Percentiles rank a stretch among this genome's conserved stretches.
phyloP scores from a whole-genome alignment of 1,140 invertebrate species.

The Ceratosolen solmsi region DNA sequence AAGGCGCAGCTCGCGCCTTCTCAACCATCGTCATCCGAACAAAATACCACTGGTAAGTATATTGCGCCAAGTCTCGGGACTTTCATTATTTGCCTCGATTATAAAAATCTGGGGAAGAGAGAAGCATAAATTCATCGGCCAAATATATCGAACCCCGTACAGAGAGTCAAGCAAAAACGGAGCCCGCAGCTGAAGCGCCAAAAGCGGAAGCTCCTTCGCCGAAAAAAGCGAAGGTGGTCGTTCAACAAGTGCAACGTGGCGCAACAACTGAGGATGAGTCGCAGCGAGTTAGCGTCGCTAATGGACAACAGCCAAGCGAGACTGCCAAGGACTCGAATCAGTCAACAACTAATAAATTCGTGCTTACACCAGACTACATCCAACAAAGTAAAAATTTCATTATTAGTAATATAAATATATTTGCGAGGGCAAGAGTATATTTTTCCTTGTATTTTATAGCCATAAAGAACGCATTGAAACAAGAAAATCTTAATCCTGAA shows the following conservation, averaged over 20 bases:
- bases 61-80: too few species aligned
- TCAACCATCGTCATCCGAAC: neutral
- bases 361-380: constrained; percentile 90
- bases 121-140: neutral
- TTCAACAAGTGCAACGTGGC: constrained; percentile 62
- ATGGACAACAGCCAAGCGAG: constrained; percentile 70
- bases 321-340: constrained; percentile 64
- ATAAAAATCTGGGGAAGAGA: neutral
- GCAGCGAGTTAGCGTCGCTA: constrained; percentile 64
- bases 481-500: constrained; percentile 92
- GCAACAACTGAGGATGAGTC: constrained; percentile 63
- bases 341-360: constrained; percentile 80
- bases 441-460: constrained; percentile 73
- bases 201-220: constrained; percentile 52
- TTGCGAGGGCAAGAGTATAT: neutral
- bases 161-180: constrained; percentile 34
- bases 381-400: constrained; percentile 84
- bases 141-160: neutral
- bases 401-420: constrained; percentile 43
- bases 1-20: constrained; percentile 26
- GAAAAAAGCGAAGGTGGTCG: constrained; percentile 70
- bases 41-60: constrained; percentile 22
- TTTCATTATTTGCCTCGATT: neutral
- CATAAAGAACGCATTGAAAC: constrained; percentile 87
- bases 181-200: neutral